These are phyloP conservation scores for Aphelocoma californica DNA, from an alignment of 2,797 vertebrate species.

Conservation along the genomic window DNA sequence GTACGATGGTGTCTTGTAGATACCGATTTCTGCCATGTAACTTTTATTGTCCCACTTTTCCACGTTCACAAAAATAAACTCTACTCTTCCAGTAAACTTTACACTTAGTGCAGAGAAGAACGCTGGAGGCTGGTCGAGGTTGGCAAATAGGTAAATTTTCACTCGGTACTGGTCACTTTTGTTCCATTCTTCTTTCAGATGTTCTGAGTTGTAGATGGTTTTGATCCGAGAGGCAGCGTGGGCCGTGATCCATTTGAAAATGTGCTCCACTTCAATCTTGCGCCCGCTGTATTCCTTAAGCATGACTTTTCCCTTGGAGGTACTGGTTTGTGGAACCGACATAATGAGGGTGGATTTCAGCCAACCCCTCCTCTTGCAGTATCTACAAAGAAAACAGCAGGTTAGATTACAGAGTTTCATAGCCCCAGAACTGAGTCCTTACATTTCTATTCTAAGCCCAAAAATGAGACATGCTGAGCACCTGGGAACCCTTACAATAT, in stretches of 20 bases:
- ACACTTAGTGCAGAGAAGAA: slow-evolving; percentile 96
- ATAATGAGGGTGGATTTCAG: slow-evolving; percentile 94
- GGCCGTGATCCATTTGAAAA: slow-evolving; percentile 97
- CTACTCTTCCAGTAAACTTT: slow-evolving; percentile 97
- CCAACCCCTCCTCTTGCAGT: slow-evolving; percentile 92
- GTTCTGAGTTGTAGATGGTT: slow-evolving; percentile 84
- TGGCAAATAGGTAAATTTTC: slow-evolving; percentile 95
- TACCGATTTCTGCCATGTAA: slow-evolving; percentile 85
- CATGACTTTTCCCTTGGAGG: slow-evolving; percentile 97
- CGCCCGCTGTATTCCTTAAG: slow-evolving; percentile 90
- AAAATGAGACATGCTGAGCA: neutral
- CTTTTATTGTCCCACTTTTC: slow-evolving; percentile 89
- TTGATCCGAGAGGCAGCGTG: slow-evolving; percentile 94
- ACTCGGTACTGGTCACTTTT: slow-evolving; percentile 83
- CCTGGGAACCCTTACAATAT: neutral
- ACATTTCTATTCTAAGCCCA: neutral
- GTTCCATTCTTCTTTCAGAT: slow-evolving; percentile 89
- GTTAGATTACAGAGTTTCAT: neutral
- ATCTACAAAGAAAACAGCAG: slow-evolving; percentile 67
- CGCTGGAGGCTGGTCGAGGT: slow-evolving; percentile 89
- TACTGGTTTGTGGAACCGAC: slow-evolving; percentile 95
- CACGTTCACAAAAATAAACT: slow-evolving; percentile 96
- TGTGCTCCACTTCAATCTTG: slow-evolving; percentile 87
- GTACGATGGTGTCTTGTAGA: slow-evolving; percentile 89
- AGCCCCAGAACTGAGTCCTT: neutral